Conservation (phyloP, 2,888 invertebrate genomes). For the Melanostoma mellinum region DNA sequence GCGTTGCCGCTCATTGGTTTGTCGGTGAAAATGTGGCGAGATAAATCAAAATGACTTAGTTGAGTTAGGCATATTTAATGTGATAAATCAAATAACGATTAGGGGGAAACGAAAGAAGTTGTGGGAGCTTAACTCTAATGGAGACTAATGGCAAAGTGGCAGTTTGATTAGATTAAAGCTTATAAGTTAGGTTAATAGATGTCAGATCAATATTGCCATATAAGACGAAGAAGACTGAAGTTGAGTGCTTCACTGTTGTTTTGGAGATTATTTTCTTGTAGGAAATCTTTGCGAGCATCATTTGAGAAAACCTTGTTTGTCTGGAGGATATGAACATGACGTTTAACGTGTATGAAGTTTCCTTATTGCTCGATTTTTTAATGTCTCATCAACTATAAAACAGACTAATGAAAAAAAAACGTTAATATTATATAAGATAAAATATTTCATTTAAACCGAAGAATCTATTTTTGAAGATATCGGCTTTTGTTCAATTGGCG, state of each 20-base stretch:
- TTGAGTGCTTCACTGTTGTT: not conserved
- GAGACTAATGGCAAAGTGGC: conserved; percentile 37
- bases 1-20: not conserved
- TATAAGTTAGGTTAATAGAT: conserved; percentile 2
- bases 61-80: conserved; percentile 14
- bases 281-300: not conserved
- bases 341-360: no score
- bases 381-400: no score
- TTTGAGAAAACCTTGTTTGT: no score
- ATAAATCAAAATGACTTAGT: conserved; percentile 43
- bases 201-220: not conserved
- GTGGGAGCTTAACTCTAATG: conserved; percentile 39
- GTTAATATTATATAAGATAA: no score
- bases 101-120: not conserved
- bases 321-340: no score
- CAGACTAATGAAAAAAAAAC: no score
- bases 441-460: no score
- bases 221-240: not conserved
- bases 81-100: conserved; percentile 23
- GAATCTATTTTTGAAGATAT: no score
- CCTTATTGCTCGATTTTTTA: no score
- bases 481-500: no score
- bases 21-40: conserved; percentile 13
- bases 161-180: not conserved
- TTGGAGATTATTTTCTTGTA: not conserved